Evolutionary conservation across 2,113 vertebrate genomes (phyloP).

Genomic region (Hemibagrus wyckioides): DNA sequence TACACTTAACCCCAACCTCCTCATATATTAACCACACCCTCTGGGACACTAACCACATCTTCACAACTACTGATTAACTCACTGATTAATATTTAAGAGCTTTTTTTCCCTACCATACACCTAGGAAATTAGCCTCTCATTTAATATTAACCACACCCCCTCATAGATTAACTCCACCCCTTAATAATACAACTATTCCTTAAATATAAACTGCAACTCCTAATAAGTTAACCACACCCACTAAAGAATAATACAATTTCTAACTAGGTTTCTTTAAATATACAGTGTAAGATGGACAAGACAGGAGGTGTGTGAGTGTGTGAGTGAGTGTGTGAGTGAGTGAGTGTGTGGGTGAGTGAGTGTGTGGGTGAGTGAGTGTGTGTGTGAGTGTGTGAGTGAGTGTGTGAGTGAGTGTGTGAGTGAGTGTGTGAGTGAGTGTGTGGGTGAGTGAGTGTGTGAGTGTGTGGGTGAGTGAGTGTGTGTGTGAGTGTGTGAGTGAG

Average conservation of each 20-base stretch:
- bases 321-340: constrained; percentile 81
- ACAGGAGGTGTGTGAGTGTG: neutral
- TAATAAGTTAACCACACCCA: neutral
- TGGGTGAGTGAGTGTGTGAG: too few relatives aligned
- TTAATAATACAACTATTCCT: neutral
- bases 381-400: neutral
- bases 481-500: too few relatives aligned
- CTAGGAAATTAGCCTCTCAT: neutral
- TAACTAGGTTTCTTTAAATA: neutral
- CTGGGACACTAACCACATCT: neutral
- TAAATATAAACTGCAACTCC: neutral
- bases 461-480: too few relatives aligned
- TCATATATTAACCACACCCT: neutral
- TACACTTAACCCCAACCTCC: neutral
- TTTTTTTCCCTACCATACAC: too few relatives aligned
- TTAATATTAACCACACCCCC: neutral
- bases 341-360: too few relatives aligned
- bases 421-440: too few relatives aligned
- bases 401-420: too few relatives aligned
- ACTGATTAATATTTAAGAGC: too few relatives aligned
- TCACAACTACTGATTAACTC: neutral
- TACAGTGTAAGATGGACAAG: neutral
- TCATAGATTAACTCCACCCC: neutral
- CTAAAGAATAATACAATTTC: neutral
- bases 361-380: constrained; percentile 85